These are phyloP conservation scores for Zygothrica quintamaculata DNA, from an alignment of 2,888 invertebrate species.

Conservation along the genomic window DNA sequence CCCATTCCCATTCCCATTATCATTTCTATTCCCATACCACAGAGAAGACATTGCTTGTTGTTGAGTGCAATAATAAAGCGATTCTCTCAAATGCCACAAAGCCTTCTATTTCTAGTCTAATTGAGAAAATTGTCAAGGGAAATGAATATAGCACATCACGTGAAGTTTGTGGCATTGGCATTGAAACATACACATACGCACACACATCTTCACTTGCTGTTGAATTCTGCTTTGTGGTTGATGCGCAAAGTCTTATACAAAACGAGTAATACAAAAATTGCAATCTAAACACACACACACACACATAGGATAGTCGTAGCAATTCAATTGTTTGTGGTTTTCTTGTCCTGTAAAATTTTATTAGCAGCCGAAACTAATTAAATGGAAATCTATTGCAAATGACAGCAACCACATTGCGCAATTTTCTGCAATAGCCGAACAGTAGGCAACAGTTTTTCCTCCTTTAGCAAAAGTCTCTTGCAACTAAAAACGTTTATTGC, in stretches of 20 bases:
- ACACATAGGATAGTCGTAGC: constrained; percentile 8
- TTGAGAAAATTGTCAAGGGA: constrained; percentile 78
- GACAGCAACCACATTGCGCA: constrained; percentile 52
- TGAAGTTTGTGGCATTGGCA: constrained; percentile 43
- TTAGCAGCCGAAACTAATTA: constrained; percentile 67
- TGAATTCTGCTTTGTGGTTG: constrained; percentile 51
- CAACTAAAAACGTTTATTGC: constrained; percentile 9
- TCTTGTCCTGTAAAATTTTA: constrained; percentile 58
- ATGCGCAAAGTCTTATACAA: constrained; percentile 57
- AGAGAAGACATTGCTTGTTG: constrained; percentile 14
- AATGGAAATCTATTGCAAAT: constrained; percentile 56
- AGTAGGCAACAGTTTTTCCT: constrained; percentile 50
- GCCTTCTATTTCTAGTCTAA: constrained; percentile 72
- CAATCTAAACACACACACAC: constrained; percentile 34
- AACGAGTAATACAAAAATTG: constrained; percentile 45
- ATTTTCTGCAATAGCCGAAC: constrained; percentile 40
- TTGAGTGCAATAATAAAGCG: constrained; percentile 78
- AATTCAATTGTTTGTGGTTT: constrained; percentile 59
- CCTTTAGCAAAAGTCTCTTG: constrained; percentile 3
- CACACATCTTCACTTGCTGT: background rate
- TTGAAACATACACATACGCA: constrained; percentile 9
- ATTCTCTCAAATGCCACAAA: constrained; percentile 75
- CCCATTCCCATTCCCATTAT: constrained; percentile 10
- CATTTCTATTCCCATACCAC: background rate
- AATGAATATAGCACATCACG: constrained; percentile 62